These are phyloP conservation scores for Sisor rabdophorus DNA, from an alignment of 2,113 vertebrate species.

Conservation along the genomic window DNA sequence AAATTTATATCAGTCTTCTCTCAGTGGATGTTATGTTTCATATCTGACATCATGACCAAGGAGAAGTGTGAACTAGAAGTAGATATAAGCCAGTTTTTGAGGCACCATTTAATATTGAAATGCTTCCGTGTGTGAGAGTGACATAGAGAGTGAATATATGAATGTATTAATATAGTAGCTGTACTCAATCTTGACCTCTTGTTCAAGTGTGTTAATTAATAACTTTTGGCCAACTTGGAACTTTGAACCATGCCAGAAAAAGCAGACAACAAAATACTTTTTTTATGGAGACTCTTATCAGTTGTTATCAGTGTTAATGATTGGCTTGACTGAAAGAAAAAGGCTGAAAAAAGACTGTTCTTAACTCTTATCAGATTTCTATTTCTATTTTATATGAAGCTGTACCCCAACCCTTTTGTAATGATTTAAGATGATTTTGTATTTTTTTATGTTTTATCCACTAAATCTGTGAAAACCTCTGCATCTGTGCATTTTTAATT, in stretches of 20 bases:
- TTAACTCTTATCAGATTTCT: slow-evolving; percentile 14
- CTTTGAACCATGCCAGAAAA: slow-evolving; percentile 32
- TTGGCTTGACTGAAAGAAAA: background rate
- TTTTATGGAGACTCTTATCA: slow-evolving; percentile 14
- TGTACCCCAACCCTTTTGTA: background rate
- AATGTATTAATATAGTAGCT: background rate
- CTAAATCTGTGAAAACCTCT: background rate
- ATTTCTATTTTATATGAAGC: background rate
- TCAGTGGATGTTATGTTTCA: slow-evolving; percentile 6
- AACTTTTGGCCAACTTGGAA: slow-evolving; percentile 28
- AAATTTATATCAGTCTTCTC: slow-evolving; percentile 11
- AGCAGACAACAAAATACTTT: slow-evolving; percentile 31
- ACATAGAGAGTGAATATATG: background rate
- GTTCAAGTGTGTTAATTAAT: slow-evolving; percentile 28
- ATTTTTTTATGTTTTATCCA: background rate
- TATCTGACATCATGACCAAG: background rate
- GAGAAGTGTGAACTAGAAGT: background rate
- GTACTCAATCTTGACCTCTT: slow-evolving; percentile 13
- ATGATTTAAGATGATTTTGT: background rate
- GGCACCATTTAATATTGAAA: background rate
- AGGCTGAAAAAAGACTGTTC: slow-evolving; percentile 9
- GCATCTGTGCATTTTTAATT: background rate
- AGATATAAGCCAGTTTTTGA: background rate
- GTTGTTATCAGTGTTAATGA: slow-evolving; percentile 17
- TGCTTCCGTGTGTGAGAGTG: background rate